Percentiles rank a stretch among this genome's conserved stretches.
Evolutionary conservation across 2,113 vertebrate species (phyloP).

Genomic region (Cebus imitator): DNA sequence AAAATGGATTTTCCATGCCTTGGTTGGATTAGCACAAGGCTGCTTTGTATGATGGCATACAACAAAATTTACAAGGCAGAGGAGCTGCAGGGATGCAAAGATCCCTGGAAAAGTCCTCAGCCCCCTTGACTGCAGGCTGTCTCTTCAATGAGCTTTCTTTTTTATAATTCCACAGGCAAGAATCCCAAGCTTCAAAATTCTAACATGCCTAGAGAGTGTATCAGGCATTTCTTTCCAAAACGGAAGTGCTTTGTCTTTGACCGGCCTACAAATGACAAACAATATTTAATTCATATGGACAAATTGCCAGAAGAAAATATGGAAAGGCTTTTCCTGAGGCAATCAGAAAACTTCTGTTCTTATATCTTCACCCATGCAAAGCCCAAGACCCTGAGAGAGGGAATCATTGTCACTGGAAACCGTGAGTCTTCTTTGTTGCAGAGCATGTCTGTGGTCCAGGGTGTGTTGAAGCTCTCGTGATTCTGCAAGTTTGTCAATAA

Average conservation of each 20-base stretch:
- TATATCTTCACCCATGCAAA: conserved; percentile 57
- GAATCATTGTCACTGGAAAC: conserved; percentile 63
- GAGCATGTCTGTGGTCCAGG: background rate
- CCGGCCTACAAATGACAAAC: conserved; percentile 27
- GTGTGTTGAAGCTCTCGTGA: background rate
- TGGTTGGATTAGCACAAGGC: background rate
- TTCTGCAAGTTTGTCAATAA: background rate
- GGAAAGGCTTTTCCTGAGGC: conserved; percentile 38
- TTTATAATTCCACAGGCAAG: background rate
- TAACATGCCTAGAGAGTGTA: conserved; percentile 61
- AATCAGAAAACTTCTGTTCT: conserved; percentile 55
- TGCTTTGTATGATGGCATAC: background rate
- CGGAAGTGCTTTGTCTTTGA: conserved; percentile 79
- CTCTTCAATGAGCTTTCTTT: background rate
- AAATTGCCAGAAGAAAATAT: conserved; percentile 54
- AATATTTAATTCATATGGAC: conserved; percentile 19
- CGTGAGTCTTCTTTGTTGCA: conserved; percentile 52
- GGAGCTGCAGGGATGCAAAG: background rate
- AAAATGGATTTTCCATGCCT: background rate
- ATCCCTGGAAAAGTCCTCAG: background rate
- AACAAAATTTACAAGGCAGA: background rate
- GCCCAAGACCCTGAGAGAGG: conserved; percentile 59
- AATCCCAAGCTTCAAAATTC: background rate
- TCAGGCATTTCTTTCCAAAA: conserved; percentile 68
- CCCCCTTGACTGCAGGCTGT: background rate